Base-by-base conservation (phyloP, 2,888 invertebrate species). In the Shargacucullia verbasci region DNA sequence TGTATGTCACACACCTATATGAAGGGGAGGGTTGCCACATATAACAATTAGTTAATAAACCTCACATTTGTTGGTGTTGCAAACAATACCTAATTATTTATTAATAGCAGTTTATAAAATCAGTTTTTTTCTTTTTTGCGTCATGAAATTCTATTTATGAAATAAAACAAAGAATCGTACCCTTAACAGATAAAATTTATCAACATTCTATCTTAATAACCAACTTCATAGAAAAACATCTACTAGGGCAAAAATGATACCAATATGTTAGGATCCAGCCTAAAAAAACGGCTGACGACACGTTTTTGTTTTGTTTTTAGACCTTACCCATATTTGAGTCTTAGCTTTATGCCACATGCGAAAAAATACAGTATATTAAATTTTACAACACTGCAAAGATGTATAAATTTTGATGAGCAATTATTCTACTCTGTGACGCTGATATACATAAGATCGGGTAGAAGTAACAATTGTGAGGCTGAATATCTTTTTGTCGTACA, bases 401-500 rank as follows among this genome's bases (percentile, higher is more conserved):
- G 9, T 0, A 6, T 1, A n/a, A 14, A 0, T 10, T 2, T 41
- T 38, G 0, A 5, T n/a, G 11, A n/a, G 9, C 6, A 7, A 37
- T 1, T 0, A 41, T 39, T 12, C 27, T 50, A 0, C 14, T 40
- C 68, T 64, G 43, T 54, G 46, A 4, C 15, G 9, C 6, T n/a
- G 7, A 43, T 29, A 12, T 34, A 15, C 14, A 20, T n/a, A n/a
- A n/a, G n/a, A 20, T 31, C 20, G 35, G 40, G 43, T 40, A 6
- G 41, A 53, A 48, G 40, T 31, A 33, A 44, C 59, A 59, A 41
- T 52, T 49, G 55, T 27, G 2, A 7, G 12, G 13, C 27, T n/a
- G 35, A 59, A 59, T 56, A 38, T 54, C 7, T 20, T 49, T 45
- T 49, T 14, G n/a, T 37, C n/a, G 33, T 31, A 48, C 47, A 39